These are phyloP conservation scores for Drosophila colorata DNA, from an alignment of 2,888 invertebrate species.

Conservation along the genomic window DNA sequence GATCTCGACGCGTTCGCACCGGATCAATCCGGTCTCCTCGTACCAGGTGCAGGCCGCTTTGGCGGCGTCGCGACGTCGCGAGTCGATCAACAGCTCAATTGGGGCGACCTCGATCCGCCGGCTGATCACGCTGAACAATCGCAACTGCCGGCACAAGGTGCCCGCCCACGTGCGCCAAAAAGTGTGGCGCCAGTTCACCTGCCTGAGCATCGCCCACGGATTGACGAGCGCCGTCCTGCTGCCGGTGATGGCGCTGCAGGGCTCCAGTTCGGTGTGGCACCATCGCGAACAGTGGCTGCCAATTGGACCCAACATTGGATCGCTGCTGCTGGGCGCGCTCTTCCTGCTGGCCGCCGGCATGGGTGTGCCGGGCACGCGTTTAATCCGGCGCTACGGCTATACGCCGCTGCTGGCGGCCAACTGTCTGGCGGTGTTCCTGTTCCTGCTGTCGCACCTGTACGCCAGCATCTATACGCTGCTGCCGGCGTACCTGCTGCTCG, in stretches of 20 bases:
- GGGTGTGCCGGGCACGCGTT: constrained; percentile 86
- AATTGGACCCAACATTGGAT: constrained; percentile 86
- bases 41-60: constrained; percentile 84
- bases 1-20: constrained; percentile 87
- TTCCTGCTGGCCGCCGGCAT: constrained; percentile 88
- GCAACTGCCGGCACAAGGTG: constrained; percentile 84
- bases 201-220: constrained; percentile 83
- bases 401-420: constrained; percentile 86
- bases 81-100: constrained; percentile 90
- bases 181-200: constrained; percentile 83
- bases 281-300: constrained; percentile 84
- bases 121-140: constrained; percentile 88
- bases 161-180: constrained; percentile 83
- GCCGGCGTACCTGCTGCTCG: constrained; percentile 87
- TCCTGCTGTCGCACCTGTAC: constrained; percentile 88
- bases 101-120: constrained; percentile 92
- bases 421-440: constrained; percentile 87
- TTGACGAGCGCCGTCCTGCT: constrained; percentile 82
- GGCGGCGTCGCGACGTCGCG: constrained; percentile 87
- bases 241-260: constrained; percentile 84
- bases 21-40: constrained; percentile 85
- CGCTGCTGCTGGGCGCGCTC: constrained; percentile 88
- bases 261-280: constrained; percentile 85
- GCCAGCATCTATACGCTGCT: constrained; percentile 86
- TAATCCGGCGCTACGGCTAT: constrained; percentile 87